Conservation (phyloP, 2,113 vertebrate genomes). For the Castor canadensis region DNA sequence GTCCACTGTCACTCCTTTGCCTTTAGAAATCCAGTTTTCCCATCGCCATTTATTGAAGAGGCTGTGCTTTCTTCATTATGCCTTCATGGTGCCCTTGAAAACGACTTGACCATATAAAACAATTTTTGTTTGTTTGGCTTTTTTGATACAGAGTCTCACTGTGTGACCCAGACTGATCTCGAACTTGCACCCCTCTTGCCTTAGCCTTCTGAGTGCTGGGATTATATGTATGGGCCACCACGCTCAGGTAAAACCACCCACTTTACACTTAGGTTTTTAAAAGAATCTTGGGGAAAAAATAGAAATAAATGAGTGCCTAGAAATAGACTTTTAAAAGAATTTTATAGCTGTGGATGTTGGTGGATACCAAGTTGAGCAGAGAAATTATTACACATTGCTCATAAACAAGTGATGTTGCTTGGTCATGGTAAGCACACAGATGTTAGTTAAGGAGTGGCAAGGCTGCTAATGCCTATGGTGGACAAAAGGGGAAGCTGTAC, state of each 20-base stretch:
- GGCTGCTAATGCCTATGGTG: not conserved
- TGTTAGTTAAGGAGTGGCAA: not conserved
- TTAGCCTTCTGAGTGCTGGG: too few species aligned
- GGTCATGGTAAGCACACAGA: not conserved
- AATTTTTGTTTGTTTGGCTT: too few species aligned
- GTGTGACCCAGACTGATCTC: too few species aligned
- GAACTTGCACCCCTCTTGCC: too few species aligned
- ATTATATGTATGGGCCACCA: too few species aligned
- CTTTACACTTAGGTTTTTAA: not conserved
- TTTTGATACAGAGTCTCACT: too few species aligned
- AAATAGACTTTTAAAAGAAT: not conserved
- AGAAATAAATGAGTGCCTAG: constrained; percentile 1
- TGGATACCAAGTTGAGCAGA: not conserved
- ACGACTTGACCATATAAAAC: not conserved
- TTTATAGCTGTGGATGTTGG: not conserved
- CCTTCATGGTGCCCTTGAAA: not conserved
- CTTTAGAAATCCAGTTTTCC: not conserved
- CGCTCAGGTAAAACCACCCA: not conserved
- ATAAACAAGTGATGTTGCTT: not conserved
- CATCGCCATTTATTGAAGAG: not conserved
- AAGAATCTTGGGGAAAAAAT: not conserved
- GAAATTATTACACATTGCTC: not conserved
- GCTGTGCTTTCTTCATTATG: not conserved
- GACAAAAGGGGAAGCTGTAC: not conserved
- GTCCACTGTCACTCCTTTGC: not conserved